Evolutionary conservation across 2,113 vertebrate species (phyloP), one percentile per base, ranked within the genome.

Genomic region (Anthoscopus minutus): DNA sequence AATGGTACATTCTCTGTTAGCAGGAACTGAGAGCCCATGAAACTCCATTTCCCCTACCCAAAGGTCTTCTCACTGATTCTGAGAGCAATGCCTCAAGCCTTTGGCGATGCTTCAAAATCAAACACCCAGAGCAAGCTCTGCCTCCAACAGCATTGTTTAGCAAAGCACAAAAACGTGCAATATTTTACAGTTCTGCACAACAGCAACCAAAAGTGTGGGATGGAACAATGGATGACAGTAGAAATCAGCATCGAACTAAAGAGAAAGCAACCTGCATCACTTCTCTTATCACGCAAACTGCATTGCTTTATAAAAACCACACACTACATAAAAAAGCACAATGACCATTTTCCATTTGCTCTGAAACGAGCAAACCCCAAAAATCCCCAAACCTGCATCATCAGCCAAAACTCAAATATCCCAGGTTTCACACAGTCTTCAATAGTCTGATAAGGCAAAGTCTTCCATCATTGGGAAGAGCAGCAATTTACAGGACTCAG

Each of bases 381-480:
- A 87, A 57, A 22, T 53, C 20, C 7, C n/a, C 58, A 56, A 93
- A 87, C 84, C 82, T 81, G 81, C 71, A 88, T 89, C 95, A 69
- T 97, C 86, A 93, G 96, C 92, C 94, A 61, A 94, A 96, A 94
- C 95, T 88, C 92, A 97, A 96, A 92, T 92, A 91, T 91, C 77
- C 77, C 93, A 83, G 69, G 76, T 65, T 69, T 90, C 93, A 94
- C 80, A 93, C 95, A 96, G 95, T 96, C 72, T 95, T 96, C 96
- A 94, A 37, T 69, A 88, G 97, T 97, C 95, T 88, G 74, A 96
- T 99, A 99, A 99, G 99, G 98, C 99, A 99, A 98, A 85, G 91
- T 96, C 93, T 91, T 86, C 80, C 88, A 54, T 89, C 95, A 48
- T 37, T 71, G 38, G 85, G 96, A 97, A 97, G 95, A 98, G 98